These are phyloP conservation scores for Cynodonichthys magdalenae DNA, from an alignment of 2,797 vertebrate species.

Conservation along the genomic window DNA sequence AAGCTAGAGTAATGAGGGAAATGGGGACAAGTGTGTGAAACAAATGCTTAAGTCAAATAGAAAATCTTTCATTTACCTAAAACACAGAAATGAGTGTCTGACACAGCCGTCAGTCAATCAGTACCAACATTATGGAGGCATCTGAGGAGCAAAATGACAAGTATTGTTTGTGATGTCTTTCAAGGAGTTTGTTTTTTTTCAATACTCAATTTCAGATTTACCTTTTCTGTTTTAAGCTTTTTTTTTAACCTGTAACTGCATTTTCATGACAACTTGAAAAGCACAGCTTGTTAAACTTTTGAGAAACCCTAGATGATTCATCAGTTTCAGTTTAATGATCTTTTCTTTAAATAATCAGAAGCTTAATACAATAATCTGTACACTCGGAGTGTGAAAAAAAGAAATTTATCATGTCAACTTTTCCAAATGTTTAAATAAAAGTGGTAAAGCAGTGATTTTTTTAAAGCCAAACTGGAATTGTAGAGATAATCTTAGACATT, in stretches of 20 bases:
- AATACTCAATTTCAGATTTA: neutral
- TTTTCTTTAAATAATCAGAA: neutral
- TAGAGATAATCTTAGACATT: neutral
- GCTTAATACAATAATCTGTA: neutral
- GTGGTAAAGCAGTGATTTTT: neutral
- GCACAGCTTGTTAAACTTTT: neutral
- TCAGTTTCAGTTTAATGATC: constrained; percentile 1
- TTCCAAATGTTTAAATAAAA: too few relatives aligned
- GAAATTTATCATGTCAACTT: too few relatives aligned
- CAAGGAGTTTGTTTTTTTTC: neutral
- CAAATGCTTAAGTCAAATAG: too few relatives aligned
- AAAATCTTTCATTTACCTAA: neutral
- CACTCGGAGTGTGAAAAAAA: too few relatives aligned
- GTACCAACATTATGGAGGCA: constrained; percentile 24
- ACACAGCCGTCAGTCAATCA: too few relatives aligned
- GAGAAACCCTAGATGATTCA: constrained; percentile 1
- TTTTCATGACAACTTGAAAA: constrained; percentile 26
- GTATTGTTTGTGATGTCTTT: neutral
- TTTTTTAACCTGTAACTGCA: constrained; percentile 26
- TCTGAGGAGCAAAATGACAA: neutral
- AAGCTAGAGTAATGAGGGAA: neutral
- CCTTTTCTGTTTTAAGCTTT: neutral
- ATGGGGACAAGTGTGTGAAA: neutral
- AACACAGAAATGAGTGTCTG: neutral
- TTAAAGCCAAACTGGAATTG: constrained; percentile 7